These are phyloP conservation scores for Perccottus glenii DNA, from an alignment of 2,113 vertebrate species.

Conservation along the genomic window DNA sequence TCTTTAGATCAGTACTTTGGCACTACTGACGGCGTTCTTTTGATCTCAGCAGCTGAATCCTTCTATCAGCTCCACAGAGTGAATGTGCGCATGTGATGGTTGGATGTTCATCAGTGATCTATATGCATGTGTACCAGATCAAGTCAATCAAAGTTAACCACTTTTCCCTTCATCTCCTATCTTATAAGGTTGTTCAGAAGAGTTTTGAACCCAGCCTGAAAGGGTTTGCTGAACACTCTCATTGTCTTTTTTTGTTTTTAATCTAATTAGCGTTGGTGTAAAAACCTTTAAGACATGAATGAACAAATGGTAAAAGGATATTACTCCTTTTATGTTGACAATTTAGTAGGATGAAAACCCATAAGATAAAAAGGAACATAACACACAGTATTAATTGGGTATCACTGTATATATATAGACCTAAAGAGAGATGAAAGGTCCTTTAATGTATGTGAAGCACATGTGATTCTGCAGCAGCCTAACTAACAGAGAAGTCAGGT, in stretches of 20 bases:
- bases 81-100: background rate
- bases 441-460: constrained; percentile 64
- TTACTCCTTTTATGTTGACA: constrained; percentile 13
- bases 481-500: constrained; percentile 41
- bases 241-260: constrained; percentile 17
- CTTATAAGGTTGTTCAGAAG: constrained; percentile 12
- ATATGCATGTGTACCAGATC: constrained; percentile 10
- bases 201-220: constrained; percentile 5
- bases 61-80: constrained; percentile 19
- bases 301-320: background rate
- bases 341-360: constrained; percentile 1
- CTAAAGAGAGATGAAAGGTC: constrained; percentile 40
- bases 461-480: constrained; percentile 29
- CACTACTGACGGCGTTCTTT: constrained; percentile 16
- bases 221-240: constrained; percentile 5
- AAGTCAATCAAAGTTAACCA: constrained; percentile 40
- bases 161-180: constrained; percentile 44
- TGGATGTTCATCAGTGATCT: constrained; percentile 9
- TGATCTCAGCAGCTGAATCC: constrained; percentile 41
- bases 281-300: constrained; percentile 32
- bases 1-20: constrained; percentile 16
- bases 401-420: constrained; percentile 22
- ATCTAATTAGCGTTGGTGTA: constrained; percentile 31
- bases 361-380: constrained; percentile 6
- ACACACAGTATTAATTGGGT: constrained; percentile 38